Conservation (phyloP, 2,113 vertebrate species). For the Caranx melampygus region DNA sequence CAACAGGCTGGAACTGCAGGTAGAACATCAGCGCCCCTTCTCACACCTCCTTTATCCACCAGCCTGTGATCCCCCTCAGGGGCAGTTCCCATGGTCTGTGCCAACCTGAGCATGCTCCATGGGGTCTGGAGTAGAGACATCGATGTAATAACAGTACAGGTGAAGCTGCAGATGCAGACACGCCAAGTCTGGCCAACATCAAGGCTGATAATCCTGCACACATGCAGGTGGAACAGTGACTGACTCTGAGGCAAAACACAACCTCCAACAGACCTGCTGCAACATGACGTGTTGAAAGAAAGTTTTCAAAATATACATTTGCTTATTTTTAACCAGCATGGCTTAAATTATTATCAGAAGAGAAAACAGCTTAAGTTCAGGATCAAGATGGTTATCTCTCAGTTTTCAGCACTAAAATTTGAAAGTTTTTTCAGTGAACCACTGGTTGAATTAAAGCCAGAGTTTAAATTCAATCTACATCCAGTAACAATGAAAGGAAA, state of each 20-base stretch:
- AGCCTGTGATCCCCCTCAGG: conserved; percentile 82
- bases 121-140: conserved; percentile 61
- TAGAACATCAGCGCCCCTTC: conserved; percentile 59
- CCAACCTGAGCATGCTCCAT: conserved; percentile 71
- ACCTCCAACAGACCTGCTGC: background rate
- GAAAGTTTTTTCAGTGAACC: background rate
- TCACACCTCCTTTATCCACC: conserved; percentile 66
- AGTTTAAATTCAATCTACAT: background rate
- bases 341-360: background rate
- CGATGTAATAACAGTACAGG: conserved; percentile 55
- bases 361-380: background rate
- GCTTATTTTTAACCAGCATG: background rate
- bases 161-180: conserved; percentile 70
- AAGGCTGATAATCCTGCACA: conserved; percentile 17
- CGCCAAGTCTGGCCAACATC: conserved; percentile 38
- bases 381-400: background rate
- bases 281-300: background rate
- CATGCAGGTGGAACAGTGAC: conserved; percentile 19
- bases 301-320: background rate
- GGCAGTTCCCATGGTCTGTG: conserved; percentile 82
- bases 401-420: background rate
- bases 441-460: background rate
- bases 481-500: background rate
- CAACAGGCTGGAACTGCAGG: conserved; percentile 75
- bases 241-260: background rate